Base-by-base conservation (phyloP, 2,888 invertebrate species). In the Apamea sordens region DNA sequence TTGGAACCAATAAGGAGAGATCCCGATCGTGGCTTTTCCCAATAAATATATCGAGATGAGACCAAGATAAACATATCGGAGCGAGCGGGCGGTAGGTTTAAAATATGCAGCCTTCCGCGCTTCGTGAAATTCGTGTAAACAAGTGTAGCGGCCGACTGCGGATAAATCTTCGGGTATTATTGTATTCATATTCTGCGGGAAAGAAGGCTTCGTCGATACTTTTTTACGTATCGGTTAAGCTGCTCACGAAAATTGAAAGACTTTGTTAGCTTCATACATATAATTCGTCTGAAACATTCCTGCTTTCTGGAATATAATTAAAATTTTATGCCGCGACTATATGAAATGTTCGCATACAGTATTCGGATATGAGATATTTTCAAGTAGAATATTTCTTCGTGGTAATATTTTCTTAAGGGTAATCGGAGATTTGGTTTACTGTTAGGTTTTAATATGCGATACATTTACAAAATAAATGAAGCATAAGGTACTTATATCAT, bases 1-100 rank as follows among this genome's bases (percentile, higher is more conserved):
- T 89, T 86, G 92, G 90, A 94, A 94, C 92, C 94, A 94, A 95
- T 95, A 95, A 93, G 93, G 91, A 93, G 92, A 92, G 92, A 93
- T 93, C 91, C 90, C 91, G 93, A 93, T 93, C 93, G 93, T 92
- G 93, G 94, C 93, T 93, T 94, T 92, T 93, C 92, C 93, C 94
- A 94, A 95, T 95, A 96, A 95, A 95, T 95, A 95, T 94, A 95
- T 95, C 94, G 94, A 94, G 93, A 95, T 95, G 95, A 95, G 94
- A 94, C 94, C 92, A 95, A 95, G 94, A 95, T 95, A 95, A 96
- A 96, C 94, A 96, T 94, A 95, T 94, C 94, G 94, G 88, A 92
- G 90, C 92, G 93, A 92, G 90, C 92, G 93, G 90, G 89, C 90
- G 91, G 93, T 93, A 91, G 93, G 92, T 95, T 95, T 96, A 95